phyloP scores from a whole-genome alignment of 2,113 vertebrate genomes.

The Circaetus gallicus region DNA sequence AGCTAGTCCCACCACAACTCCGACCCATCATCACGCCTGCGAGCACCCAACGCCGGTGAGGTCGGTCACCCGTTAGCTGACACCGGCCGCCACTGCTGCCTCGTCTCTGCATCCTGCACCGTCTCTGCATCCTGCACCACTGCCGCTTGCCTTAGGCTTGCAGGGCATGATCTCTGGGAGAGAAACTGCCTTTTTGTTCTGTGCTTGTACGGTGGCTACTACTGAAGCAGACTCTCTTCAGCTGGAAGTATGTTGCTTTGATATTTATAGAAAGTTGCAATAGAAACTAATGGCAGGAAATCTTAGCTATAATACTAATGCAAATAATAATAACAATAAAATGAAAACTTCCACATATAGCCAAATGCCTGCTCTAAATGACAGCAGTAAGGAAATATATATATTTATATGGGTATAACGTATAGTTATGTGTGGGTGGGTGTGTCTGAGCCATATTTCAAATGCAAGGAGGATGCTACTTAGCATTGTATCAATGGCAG shows the following conservation, averaged over 20 bases:
- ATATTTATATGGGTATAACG: background rate
- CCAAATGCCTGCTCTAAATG: background rate
- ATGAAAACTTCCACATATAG: background rate
- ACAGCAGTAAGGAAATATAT: background rate
- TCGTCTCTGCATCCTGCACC: rapidly evolving
- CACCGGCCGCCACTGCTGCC: background rate
- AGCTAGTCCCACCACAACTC: background rate
- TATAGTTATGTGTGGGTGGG: background rate
- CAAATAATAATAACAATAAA: background rate
- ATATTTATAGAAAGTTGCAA: background rate
- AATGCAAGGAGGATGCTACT: background rate
- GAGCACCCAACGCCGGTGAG: rapidly evolving
- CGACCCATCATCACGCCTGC: rapidly evolving
- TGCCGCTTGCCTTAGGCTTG: background rate
- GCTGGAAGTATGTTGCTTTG: background rate
- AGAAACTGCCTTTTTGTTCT: background rate
- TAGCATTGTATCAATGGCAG: background rate
- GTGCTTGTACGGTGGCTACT: rapidly evolving
- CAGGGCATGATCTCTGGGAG: background rate
- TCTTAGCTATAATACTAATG: background rate
- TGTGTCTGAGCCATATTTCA: background rate
- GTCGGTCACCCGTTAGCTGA: background rate
- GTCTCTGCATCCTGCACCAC: rapidly evolving
- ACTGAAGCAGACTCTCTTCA: rapidly evolving
- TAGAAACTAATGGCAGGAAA: background rate